Evolutionary conservation across 1,140 invertebrate genomes (phyloP).

Genomic region (Tribolium castaneum): DNA sequence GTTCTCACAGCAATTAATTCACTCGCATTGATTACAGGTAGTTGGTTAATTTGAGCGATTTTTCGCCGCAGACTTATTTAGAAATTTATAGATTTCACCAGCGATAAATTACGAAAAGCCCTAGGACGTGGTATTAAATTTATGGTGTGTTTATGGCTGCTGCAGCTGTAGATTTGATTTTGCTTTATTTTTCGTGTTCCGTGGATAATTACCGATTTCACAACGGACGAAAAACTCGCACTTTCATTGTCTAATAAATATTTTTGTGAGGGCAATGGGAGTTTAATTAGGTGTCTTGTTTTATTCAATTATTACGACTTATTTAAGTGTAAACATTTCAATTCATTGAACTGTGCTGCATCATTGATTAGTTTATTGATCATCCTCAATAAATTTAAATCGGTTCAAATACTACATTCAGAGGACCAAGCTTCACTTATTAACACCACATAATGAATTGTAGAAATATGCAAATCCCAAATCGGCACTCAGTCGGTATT

Average conservation of each 20-base stretch:
- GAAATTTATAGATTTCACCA: constrained; percentile 23
- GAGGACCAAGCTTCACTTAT: not conserved
- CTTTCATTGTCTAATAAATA: not conserved
- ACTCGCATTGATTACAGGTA: not conserved
- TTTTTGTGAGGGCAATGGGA: not conserved
- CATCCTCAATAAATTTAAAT: not conserved
- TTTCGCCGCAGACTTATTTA: not conserved
- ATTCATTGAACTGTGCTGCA: not conserved
- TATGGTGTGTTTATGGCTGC: constrained; percentile 20
- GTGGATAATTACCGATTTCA: constrained; percentile 2
- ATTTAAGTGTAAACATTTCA: not conserved
- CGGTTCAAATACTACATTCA: too few relatives aligned
- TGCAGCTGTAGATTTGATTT: constrained; percentile 11
- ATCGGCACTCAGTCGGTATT: not conserved
- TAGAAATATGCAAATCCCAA: not conserved
- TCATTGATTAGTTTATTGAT: not conserved
- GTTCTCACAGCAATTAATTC: not conserved
- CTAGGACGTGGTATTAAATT: constrained; percentile 4
- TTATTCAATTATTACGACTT: not conserved
- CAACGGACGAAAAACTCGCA: not conserved
- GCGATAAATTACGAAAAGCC: constrained; percentile 22
- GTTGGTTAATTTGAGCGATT: not conserved
- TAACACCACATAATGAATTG: not conserved
- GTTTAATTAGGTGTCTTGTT: not conserved
- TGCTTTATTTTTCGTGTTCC: not conserved